phyloP scores from a whole-genome alignment of 2,797 vertebrate species.

The Poliocrania exsul region DNA sequence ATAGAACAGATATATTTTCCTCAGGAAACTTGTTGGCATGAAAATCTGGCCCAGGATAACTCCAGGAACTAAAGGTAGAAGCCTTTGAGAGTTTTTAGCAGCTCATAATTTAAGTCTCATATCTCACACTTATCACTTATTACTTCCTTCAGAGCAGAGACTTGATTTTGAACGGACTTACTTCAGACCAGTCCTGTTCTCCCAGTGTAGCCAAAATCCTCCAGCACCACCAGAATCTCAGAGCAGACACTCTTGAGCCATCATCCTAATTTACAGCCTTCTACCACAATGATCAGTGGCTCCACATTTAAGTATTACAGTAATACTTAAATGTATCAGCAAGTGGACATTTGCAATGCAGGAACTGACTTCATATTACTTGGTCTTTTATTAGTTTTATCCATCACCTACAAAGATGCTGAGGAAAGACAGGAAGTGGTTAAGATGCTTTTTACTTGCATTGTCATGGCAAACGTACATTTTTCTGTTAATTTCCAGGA shows the following conservation, averaged over 20 bases:
- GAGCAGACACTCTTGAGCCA: background rate
- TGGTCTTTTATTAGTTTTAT: background rate
- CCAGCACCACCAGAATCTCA: background rate
- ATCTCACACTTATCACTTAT: conserved; percentile 29
- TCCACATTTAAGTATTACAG: background rate
- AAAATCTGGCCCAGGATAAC: background rate
- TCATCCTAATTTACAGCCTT: background rate
- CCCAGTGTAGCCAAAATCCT: background rate
- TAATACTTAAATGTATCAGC: background rate
- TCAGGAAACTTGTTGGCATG: conserved; percentile 44
- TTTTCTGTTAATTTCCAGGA: background rate
- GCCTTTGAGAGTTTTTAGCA: conserved; percentile 25
- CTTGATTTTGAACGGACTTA: background rate
- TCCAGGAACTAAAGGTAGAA: conserved; percentile 25
- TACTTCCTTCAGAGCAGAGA: conserved; percentile 32
- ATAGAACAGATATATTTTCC: conserved; percentile 31
- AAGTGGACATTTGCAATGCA: background rate
- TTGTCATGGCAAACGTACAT: background rate
- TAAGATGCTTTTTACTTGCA: background rate
- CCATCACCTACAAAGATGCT: background rate
- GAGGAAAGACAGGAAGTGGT: background rate
- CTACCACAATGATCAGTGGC: background rate
- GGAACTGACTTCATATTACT: background rate
- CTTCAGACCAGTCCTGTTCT: background rate
- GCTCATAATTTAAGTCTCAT: background rate